Evolutionary conservation across 2,113 vertebrate genomes (phyloP).

Genomic region (Phyllostomus hastatus): DNA sequence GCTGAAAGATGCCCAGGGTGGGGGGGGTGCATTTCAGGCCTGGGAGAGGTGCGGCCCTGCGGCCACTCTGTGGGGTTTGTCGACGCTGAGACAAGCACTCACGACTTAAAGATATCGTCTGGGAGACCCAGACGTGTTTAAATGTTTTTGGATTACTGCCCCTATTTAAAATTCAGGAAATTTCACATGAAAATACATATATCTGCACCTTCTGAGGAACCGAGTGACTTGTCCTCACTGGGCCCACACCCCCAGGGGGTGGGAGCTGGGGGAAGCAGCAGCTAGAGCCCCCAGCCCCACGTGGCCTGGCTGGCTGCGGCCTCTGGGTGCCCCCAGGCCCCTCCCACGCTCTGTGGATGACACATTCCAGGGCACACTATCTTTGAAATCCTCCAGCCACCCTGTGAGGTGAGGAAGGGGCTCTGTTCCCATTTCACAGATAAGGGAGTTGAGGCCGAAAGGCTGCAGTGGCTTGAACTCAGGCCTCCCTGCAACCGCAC

Average conservation of each 20-base stretch:
- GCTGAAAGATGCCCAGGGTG: not conserved
- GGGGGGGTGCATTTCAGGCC: not conserved
- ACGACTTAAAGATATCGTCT: not conserved
- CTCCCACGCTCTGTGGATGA: not conserved
- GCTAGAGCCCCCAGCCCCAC: not conserved
- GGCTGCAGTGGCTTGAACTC: not conserved
- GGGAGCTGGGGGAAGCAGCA: not conserved
- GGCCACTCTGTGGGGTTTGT: not conserved
- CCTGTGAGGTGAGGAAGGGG: not conserved
- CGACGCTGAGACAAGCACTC: no score
- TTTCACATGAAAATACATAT: not conserved
- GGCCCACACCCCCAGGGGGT: not conserved
- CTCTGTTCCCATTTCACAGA: no score
- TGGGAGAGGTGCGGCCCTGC: rapidly evolving
- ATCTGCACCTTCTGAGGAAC: not conserved
- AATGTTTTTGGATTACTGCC: not conserved
- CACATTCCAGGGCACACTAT: not conserved
- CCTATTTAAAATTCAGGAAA: not conserved
- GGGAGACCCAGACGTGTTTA: not conserved
- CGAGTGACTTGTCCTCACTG: not conserved
- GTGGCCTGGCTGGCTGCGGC: rapidly evolving
- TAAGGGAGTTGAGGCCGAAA: no score
- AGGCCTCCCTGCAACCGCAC: rapidly evolving
- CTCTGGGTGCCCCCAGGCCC: not conserved
- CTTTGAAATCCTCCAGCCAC: not conserved